phyloP scores from a whole-genome alignment of 2,888 invertebrate genomes.

The Chymomyza fuscimana region DNA sequence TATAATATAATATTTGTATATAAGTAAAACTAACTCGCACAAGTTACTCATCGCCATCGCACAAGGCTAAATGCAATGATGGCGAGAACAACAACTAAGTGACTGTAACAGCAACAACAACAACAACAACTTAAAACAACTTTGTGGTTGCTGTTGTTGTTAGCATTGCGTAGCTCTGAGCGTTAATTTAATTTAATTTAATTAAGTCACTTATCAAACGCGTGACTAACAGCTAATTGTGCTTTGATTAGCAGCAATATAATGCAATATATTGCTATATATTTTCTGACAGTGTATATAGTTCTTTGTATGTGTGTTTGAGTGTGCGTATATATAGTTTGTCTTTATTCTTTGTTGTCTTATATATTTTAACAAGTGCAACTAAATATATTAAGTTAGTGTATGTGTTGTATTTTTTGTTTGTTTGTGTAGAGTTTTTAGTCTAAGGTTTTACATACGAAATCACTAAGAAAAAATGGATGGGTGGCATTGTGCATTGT shows the following conservation, averaged over 20 bases:
- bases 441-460: conserved; percentile 47
- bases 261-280: not conserved
- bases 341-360: conserved; percentile 72
- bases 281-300: conserved; percentile 23
- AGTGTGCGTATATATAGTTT: conserved; percentile 43
- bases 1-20: conserved; percentile 24
- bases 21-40: conserved; percentile 38
- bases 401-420: conserved; percentile 36
- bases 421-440: conserved; percentile 42
- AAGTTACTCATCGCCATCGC: conserved; percentile 51
- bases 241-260: conserved; percentile 50
- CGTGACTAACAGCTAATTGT: conserved; percentile 69
- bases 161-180: conserved; percentile 2
- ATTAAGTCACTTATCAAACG: conserved; percentile 66
- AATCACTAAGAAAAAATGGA: conserved; percentile 55
- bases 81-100: not conserved
- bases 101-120: not conserved
- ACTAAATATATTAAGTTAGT: conserved; percentile 62
- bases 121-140: not conserved
- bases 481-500: conserved; percentile 19
- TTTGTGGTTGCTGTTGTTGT: not conserved
- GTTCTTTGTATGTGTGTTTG: conserved; percentile 8
- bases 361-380: conserved; percentile 68
- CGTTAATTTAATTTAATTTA: conserved; percentile 70
- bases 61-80: not conserved